Evolutionary conservation across 2,113 vertebrate genomes (phyloP), one percentile per base, ranked within the genome.

Genomic region (Argyrosomus japonicus): DNA sequence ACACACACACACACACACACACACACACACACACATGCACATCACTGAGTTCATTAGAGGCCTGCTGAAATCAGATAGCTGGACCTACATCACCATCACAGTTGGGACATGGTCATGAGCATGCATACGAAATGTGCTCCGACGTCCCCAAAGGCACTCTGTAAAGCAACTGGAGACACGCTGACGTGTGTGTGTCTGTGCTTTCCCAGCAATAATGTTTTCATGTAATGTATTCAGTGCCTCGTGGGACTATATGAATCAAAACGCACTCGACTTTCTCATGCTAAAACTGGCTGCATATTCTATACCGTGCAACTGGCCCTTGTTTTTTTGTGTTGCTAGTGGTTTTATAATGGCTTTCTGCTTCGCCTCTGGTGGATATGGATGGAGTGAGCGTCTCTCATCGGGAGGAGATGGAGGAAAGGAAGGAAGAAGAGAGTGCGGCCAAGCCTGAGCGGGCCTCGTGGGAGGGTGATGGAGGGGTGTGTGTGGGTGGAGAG

Each of bases 371-470:
- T 54, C 8, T 12, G 57, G 53, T 64, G 71, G 61, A 60, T 25
- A 45, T 45, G 48, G 50, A 69, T 79, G 71, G 58, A 64, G 43
- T 5, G 29, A 75, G 36, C 51, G 32, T 75, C 60, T 75, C 36
- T 81, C 68, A 78, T 62, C 64, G 54, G 75, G 57, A 60, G 61
- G 78, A 48, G 47, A 77, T 45, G 81, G 43, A 77, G 75, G 54
- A 57, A 47, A 83, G 61, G 54, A 65, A 84, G 80, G 50, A 50
- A 50, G 8, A 50, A 75, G 60, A 47, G 60, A 36, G 25, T 53
- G 60, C 23, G 2, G 50, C 36, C 70, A 72, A 70, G 68, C 45
- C 62, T 8, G 27, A 67, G 68, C 2, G 1, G 62, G 80, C 40
- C 56, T 72, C 40, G 19, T 10, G 64, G 29, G 60, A 36, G 68